These are phyloP conservation scores for Nomada fabriciana DNA, from an alignment of 2,888 invertebrate genomes.

Conservation along the genomic window DNA sequence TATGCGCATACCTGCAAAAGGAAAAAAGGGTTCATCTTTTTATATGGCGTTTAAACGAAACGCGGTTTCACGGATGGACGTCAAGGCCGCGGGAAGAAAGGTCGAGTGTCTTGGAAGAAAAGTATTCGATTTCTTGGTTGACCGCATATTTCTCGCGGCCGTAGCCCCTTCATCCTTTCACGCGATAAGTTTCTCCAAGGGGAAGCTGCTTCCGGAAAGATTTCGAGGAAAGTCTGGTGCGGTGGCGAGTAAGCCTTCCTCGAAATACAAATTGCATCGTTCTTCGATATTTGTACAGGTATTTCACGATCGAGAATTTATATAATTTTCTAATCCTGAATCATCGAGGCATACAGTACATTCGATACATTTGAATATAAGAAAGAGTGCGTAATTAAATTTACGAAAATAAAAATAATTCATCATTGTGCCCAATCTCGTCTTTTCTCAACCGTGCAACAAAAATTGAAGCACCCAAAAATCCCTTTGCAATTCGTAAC, in stretches of 20 bases:
- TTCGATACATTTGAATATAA: too few relatives aligned
- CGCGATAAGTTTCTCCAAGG: conserved; percentile 50
- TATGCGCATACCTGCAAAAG: neutral
- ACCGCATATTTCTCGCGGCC: conserved; percentile 56
- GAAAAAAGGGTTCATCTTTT: conserved; percentile 40
- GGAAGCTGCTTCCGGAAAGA: conserved; percentile 52
- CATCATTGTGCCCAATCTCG: too few relatives aligned
- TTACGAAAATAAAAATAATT: too few relatives aligned
- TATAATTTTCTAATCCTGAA: neutral
- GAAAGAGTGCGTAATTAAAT: too few relatives aligned
- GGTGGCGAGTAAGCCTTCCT: neutral
- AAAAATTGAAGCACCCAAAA: too few relatives aligned
- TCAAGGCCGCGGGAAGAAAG: conserved; percentile 54
- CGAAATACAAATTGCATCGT: neutral
- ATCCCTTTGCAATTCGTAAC: too few relatives aligned
- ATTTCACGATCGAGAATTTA: neutral
- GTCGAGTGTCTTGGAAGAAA: conserved; percentile 54
- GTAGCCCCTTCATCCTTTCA: conserved; percentile 39
- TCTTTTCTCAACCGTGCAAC: too few relatives aligned
- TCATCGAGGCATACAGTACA: too few relatives aligned
- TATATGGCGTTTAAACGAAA: conserved; percentile 33
- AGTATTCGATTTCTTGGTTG: conserved; percentile 61
- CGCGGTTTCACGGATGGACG: conserved; percentile 40
- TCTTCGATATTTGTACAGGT: neutral
- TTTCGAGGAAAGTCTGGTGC: conserved; percentile 18